Evolutionary conservation across 2,113 vertebrate genomes (phyloP).

Genomic region (Rhinolophus ferrumequinum): DNA sequence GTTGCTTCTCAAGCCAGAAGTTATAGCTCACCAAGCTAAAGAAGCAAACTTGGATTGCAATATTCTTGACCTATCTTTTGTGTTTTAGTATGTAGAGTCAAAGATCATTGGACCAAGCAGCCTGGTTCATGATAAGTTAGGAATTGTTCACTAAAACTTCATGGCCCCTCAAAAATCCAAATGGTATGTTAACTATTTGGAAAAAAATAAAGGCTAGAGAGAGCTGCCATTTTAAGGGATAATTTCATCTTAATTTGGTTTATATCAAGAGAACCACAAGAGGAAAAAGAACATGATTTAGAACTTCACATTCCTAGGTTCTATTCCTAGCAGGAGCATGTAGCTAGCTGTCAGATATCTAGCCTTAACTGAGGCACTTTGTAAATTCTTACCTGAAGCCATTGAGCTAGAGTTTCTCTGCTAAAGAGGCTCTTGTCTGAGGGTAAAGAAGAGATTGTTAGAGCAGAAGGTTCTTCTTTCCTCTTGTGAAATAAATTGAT

Average conservation of each 20-base stretch:
- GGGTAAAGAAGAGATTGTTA: neutral
- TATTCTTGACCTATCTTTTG: neutral
- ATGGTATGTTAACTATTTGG: neutral
- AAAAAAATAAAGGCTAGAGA: neutral
- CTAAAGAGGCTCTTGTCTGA: neutral
- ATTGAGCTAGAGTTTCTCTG: neutral
- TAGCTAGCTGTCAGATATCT: neutral
- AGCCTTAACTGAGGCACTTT: slow-evolving; percentile 17
- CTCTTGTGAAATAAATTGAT: slow-evolving; percentile 52
- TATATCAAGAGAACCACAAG: neutral
- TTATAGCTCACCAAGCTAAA: neutral
- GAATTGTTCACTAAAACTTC: slow-evolving; percentile 10
- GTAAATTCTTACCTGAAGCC: slow-evolving; percentile 8
- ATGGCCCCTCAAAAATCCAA: neutral
- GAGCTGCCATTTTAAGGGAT: neutral
- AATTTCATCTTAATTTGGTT: slow-evolving; percentile 25
- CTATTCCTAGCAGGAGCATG: neutral
- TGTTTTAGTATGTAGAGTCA: neutral
- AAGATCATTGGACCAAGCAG: slow-evolving; percentile 2
- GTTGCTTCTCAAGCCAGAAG: neutral
- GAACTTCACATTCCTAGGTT: neutral
- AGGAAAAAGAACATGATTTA: slow-evolving; percentile 2
- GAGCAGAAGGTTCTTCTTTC: slow-evolving; percentile 34
- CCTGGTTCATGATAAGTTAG: neutral
- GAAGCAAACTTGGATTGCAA: neutral